Percentiles rank a stretch among this genome's conserved stretches.
Conservation (phyloP, 2,797 vertebrate genomes). For the Anisognathus igniventris region DNA sequence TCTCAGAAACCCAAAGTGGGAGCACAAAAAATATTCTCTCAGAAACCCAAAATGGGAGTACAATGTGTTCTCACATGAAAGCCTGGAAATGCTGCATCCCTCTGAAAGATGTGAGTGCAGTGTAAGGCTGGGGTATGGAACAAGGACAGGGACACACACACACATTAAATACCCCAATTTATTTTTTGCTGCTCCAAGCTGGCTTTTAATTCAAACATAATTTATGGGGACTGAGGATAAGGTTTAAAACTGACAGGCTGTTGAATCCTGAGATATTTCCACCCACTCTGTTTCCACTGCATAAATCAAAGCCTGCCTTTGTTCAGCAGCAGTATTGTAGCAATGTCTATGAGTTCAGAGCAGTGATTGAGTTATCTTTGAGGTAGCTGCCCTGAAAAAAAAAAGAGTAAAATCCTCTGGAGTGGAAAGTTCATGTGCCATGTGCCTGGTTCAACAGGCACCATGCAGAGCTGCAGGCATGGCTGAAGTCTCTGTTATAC, state of each 20-base stretch:
- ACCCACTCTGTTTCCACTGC: slow-evolving; percentile 51
- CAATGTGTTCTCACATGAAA: neutral
- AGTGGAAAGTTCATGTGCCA: neutral
- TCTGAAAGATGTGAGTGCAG: neutral
- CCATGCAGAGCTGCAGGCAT: neutral
- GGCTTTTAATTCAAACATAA: neutral
- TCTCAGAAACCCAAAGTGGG: neutral
- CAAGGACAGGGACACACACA: neutral
- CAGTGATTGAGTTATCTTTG: neutral
- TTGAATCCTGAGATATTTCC: slow-evolving; percentile 50
- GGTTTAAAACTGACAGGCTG: slow-evolving; percentile 40
- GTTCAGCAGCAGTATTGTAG: neutral
- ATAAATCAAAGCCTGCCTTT: slow-evolving; percentile 59
- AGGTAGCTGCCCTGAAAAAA: neutral
- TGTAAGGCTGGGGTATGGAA: neutral
- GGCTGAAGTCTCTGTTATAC: fast-evolving
- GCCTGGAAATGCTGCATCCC: neutral
- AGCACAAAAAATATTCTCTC: slow-evolving; percentile 4
- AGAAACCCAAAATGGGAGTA: slow-evolving; percentile 9
- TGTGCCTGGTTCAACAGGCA: neutral
- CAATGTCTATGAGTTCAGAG: neutral
- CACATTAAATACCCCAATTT: neutral
- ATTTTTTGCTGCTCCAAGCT: neutral
- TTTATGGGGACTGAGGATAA: neutral
- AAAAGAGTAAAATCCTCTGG: neutral